These are phyloP conservation scores for Sternarchorhynchus goeldii DNA, from an alignment of 2,797 vertebrate genomes.

Conservation along the genomic window DNA sequence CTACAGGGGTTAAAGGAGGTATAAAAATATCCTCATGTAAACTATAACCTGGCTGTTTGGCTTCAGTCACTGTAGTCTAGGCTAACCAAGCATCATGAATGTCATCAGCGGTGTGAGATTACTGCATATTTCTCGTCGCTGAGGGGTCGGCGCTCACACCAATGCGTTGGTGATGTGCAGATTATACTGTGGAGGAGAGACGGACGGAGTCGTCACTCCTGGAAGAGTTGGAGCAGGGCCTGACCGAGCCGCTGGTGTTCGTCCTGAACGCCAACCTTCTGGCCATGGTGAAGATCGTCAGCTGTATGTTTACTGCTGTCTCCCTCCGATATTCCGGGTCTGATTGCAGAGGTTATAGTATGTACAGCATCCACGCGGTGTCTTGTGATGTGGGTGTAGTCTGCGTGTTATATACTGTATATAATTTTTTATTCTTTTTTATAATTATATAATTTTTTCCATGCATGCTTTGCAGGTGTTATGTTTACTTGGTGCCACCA, in stretches of 20 bases:
- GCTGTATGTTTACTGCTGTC: constrained; percentile 78
- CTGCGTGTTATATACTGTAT: not conserved
- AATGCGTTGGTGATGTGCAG: constrained; percentile 64
- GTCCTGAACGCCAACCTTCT: constrained; percentile 98
- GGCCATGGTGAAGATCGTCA: constrained; percentile 98
- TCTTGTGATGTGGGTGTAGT: constrained; percentile 39
- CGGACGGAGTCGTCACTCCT: constrained; percentile 92
- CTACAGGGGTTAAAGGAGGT: constrained; percentile 99
- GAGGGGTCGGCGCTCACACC: not conserved
- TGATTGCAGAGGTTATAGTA: constrained; percentile 32
- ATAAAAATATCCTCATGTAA: constrained; percentile 46
- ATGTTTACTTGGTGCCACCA: not conserved
- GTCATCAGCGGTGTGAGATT: not conserved
- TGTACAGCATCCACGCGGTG: constrained; percentile 16
- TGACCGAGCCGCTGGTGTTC: constrained; percentile 93
- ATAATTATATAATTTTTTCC: not conserved
- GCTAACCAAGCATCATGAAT: too few relatives aligned
- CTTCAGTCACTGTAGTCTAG: not conserved
- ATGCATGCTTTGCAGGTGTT: not conserved
- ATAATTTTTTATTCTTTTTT: not conserved
- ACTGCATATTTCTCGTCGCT: not conserved
- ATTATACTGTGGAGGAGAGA: constrained; percentile 97
- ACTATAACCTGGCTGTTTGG: not conserved
- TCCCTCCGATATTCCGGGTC: constrained; percentile 1
- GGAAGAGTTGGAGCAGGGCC: constrained; percentile 92